Conservation (phyloP, 2,888 invertebrate genomes). For the Callimorpha dominula region DNA sequence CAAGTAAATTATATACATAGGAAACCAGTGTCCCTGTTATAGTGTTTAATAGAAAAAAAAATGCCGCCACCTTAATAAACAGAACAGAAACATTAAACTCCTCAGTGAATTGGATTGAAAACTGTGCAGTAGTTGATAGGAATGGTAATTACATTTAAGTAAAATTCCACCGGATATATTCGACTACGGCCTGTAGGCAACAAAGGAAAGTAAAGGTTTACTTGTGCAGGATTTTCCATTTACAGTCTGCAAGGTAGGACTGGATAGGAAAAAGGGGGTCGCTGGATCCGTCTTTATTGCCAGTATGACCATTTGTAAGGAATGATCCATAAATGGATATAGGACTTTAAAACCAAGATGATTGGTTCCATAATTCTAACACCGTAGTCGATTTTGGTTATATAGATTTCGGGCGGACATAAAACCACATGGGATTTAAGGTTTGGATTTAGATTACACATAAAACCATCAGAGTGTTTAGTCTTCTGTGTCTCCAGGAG, state of each 20-base stretch:
- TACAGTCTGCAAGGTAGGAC: slow-evolving; percentile 21
- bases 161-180: slow-evolving; percentile 33
- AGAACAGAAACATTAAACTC: slow-evolving; percentile 67
- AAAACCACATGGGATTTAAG: slow-evolving; percentile 60
- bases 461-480: slow-evolving; percentile 74
- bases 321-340: slow-evolving; percentile 24
- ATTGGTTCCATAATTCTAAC: slow-evolving; percentile 26
- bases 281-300: slow-evolving; percentile 38
- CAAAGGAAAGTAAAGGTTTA: slow-evolving; percentile 15
- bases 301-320: slow-evolving; percentile 31
- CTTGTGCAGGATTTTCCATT: slow-evolving; percentile 13
- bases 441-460: slow-evolving; percentile 70
- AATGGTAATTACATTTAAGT: slow-evolving; percentile 40
- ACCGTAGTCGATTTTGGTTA: slow-evolving; percentile 44
- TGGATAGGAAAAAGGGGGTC: slow-evolving; percentile 33
- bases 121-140: slow-evolving; percentile 60
- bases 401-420: slow-evolving; percentile 40
- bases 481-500: slow-evolving; percentile 75
- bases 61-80: slow-evolving; percentile 83
- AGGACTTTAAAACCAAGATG: slow-evolving; percentile 20
- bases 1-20: slow-evolving; percentile 66
- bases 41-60: slow-evolving; percentile 77
- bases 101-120: slow-evolving; percentile 67
- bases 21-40: slow-evolving; percentile 74
- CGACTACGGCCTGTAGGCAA: slow-evolving; percentile 42